Base-by-base conservation (phyloP, 2,888 invertebrate genomes). In the Trichogramma evanescens region DNA sequence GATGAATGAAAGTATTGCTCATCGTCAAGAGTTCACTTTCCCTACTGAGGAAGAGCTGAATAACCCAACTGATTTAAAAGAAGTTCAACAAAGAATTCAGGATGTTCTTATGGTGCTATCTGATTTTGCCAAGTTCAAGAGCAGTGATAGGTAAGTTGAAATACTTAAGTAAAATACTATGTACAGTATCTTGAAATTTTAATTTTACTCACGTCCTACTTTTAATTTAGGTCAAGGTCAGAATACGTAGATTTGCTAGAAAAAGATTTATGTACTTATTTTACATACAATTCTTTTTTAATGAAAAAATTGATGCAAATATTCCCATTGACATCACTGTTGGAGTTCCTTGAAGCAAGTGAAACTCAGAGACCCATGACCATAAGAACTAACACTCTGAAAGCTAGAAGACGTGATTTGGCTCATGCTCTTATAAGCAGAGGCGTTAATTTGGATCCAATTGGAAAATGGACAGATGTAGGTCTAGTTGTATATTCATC, bases 381-480 rank as follows among this genome's bases (percentile, higher is more conserved):
- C 0, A 92, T 99, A 64, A 84, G 99, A 62, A 93, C 96, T 0
- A 99, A 99, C 75, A 95, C 93, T 58, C 81, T 99, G 45, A 99
- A 97, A 80, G 91, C 91, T 0, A 83, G 98, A 58, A 82, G 97
- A 66, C 83, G 95, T 61, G 96, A 97, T 79, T 82, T 98, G 61
- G 97, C 97, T 4, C 70, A 85, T 80, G 89, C 95, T 9, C 81
- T 99, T 49, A 99, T 99, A 58, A 93, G 93, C 73, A 85, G 98
- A 71, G 99, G 99, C 38, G 95, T 98, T 0, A 99, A 99, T 82
- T 83, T 99, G 65, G 98, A 99, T 80, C 97, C 98, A 0, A 85
- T 99, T 59, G 98, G 96, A 5, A 94, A 96, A 78, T 99, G 99
- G 99, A 94, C 95, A 53, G 98, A 96, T 82, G 93, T 97, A 26